Base-by-base conservation (phyloP, 1,140 invertebrate species). In the Pantala flavescens region DNA sequence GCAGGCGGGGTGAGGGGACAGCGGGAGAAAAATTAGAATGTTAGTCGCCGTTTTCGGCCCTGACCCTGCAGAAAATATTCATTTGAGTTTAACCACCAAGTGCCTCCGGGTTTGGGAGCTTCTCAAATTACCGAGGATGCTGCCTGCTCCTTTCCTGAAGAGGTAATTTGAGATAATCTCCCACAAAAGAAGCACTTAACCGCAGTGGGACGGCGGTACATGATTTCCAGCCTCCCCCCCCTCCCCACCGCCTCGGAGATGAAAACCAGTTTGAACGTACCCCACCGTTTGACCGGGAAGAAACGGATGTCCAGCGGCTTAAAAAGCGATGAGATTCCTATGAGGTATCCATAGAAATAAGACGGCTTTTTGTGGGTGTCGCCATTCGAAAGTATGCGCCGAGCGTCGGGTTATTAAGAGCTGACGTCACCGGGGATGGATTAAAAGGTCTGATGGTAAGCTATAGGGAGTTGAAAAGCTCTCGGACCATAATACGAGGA, bases 101-200 rank as follows among this genome's bases (percentile, higher is more conserved):
- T 63, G 49, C 49, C 49, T 21, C 49, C 49, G 49, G 49, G 49
- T 63, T 63, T 63, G 14, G 49, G 12, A 63, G 16, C 49, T 63
- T 63, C 49, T 63, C 49, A 63, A 63, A 63, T 63, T 63, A 63
- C 49, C 49, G n/a, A 63, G 16, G 49, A 63, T 21, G 49, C 49
- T 63, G n/a, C 49, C n/a, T 21, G 49, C 49, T 63, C 49, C 49
- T 63, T 63, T 21, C n/a, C 49, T 16, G 49, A 63, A 63, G 49
- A 63, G 16, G 49, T 63, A 63, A 63, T 63, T 63, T 63, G 49
- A 63, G 49, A 63, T 63, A 63, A 63, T 63, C 49, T 63, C 49
- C 49, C 49, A 63, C 49, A 63, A 63, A 63, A 63, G 49, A 63
- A 63, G 49, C 49, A 63, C 49, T 63, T 63, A 63, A 36, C n/a